Base-by-base conservation (phyloP, 2,797 vertebrate species). In the Netta rufina region DNA sequence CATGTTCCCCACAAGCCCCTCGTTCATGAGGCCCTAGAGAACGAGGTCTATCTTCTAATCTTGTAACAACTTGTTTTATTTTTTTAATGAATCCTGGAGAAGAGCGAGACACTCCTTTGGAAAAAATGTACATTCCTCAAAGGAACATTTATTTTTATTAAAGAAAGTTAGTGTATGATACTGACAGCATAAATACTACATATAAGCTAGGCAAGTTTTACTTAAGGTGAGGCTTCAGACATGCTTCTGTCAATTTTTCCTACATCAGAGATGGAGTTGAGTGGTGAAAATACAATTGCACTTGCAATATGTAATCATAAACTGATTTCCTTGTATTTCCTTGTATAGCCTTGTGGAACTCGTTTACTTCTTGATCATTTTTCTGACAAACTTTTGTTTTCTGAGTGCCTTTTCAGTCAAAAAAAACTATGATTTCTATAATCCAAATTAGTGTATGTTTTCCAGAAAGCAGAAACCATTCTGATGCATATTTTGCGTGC, bases 261-360 rank as follows among this genome's bases (percentile, higher is more conserved):
- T 47, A 47, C 4, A 15, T 58, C 5, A 27, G 6, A 8, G 1
- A 8, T 56, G 36, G 9, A 17, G 8, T 6, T 32, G 25, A 69
- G 11, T 41, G 45, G 28, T 28, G 72, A 51, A 81, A 83, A 1
- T 20, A 53, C 14, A 47, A 27, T 13, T 61, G 11, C 12, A 51
- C 27, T 65, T 65, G 30, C 41, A 41, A 33, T 77, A 11, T 47
- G 16, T 74, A 84, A 61, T 88, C 27, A 11, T 38, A 58, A 47
- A 54, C 7, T 1, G 5, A 18, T 65, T 81, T 90, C 1, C 0
- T 58, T 1, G 9, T 57, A 18, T 65, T 81, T 90, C 1, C 0
- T 58, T 1, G 9, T 57, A 2, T 2, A 33, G 57, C 22, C 11
- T 75, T 83, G 28, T 69, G 8, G 24, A 60, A n/a, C 25, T 74